These are phyloP conservation scores for Porphyrio hochstetteri DNA, from an alignment of 2,113 vertebrate species.

Conservation along the genomic window DNA sequence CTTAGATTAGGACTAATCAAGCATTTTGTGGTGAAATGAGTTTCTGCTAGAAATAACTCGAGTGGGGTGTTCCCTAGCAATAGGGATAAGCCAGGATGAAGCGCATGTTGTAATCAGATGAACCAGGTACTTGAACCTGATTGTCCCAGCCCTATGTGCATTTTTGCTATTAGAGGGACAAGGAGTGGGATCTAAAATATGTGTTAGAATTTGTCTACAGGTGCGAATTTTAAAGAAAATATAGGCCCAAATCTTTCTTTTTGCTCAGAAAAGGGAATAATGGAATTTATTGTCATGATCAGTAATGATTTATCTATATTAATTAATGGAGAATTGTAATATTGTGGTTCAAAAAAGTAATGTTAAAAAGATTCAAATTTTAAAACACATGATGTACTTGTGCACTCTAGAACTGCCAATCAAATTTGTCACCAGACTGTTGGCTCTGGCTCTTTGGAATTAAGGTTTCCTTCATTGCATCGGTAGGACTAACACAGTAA, in stretches of 20 bases:
- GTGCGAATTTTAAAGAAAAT: neutral
- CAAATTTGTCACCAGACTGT: neutral
- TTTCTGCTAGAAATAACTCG: slow-evolving; percentile 2
- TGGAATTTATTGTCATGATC: neutral
- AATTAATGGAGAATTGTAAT: neutral
- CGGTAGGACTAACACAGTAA: neutral
- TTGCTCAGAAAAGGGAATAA: neutral
- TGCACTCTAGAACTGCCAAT: neutral
- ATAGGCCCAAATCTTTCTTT: neutral
- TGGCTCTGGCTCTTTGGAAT: neutral
- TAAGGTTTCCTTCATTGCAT: neutral
- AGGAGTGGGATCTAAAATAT: neutral
- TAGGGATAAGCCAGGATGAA: neutral
- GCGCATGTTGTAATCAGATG: neutral
- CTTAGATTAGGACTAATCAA: slow-evolving; percentile 27
- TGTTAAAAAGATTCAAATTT: neutral
- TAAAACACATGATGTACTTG: neutral
- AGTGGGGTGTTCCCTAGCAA: neutral
- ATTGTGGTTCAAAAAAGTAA: neutral
- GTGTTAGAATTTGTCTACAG: neutral
- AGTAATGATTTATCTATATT: neutral
- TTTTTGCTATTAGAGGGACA: neutral
- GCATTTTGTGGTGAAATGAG: neutral
- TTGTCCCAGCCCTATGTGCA: neutral
- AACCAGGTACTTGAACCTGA: neutral